Percentiles rank a stretch among this genome's conserved stretches.
These are phyloP conservation scores for Hypanus sabinus DNA, from an alignment of 2,113 vertebrate species.

Conservation along the genomic window DNA sequence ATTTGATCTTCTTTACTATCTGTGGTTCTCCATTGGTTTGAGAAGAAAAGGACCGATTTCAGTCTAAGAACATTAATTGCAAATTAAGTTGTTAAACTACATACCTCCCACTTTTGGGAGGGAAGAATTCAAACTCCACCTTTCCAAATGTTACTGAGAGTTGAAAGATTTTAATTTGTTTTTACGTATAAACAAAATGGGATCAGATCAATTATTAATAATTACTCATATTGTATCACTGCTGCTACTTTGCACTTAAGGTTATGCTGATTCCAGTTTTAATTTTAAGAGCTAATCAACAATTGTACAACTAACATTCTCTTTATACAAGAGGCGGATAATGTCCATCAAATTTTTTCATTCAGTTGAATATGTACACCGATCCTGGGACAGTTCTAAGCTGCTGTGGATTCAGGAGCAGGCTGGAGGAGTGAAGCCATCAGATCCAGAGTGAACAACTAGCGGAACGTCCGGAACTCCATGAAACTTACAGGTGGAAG, in stretches of 20 bases:
- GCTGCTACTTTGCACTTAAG: neutral
- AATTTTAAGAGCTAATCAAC: neutral
- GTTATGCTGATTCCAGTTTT: neutral
- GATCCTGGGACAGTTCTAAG: too few species aligned
- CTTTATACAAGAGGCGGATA: too few species aligned
- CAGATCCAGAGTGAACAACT: too few species aligned
- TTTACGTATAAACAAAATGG: neutral
- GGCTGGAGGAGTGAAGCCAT: too few species aligned
- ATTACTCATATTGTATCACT: neutral
- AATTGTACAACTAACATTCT: too few species aligned
- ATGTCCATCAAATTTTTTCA: too few species aligned
- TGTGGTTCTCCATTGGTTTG: neutral
- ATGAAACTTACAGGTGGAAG: too few species aligned
- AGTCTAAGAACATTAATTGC: neutral
- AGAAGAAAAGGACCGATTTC: neutral
- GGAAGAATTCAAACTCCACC: neutral
- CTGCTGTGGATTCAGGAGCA: too few species aligned
- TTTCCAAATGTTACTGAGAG: neutral
- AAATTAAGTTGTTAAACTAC: neutral
- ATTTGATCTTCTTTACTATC: neutral
- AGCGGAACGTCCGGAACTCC: too few species aligned
- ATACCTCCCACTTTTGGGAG: neutral
- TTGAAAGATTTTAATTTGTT: neutral
- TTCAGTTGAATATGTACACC: too few species aligned
- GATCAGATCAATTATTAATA: neutral